A percentile compares a stretch with the other conserved stretches of the same genome.
Conservation (phyloP, 2,888 invertebrate genomes). For the Netelia inedita region DNA sequence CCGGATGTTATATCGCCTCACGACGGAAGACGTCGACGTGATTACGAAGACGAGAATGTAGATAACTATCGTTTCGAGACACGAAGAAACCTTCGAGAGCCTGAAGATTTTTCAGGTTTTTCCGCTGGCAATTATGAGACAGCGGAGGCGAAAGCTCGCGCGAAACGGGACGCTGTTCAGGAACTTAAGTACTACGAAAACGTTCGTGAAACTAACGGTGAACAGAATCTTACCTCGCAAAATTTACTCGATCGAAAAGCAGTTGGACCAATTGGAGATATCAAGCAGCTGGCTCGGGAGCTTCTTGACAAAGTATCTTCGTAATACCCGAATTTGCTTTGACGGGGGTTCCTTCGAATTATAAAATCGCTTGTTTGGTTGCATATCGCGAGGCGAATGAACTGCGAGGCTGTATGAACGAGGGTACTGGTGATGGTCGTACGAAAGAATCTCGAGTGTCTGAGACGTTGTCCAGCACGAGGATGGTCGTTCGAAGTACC, state of each 20-base stretch:
- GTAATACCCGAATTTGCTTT: slow-evolving; percentile 9
- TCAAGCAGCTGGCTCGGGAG: slow-evolving; percentile 74
- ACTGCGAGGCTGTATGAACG: slow-evolving; percentile 60
- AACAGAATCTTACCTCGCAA: slow-evolving; percentile 30
- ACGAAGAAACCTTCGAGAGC: slow-evolving; percentile 8
- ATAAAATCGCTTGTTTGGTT: slow-evolving; percentile 12
- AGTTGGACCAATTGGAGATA: slow-evolving; percentile 73
- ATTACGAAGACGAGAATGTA: slow-evolving; percentile 37
- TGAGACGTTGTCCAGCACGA: background rate
- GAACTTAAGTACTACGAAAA: slow-evolving; percentile 54
- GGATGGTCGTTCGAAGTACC: background rate
- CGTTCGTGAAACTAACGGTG: slow-evolving; percentile 38
- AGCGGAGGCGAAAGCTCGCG: slow-evolving; percentile 31
- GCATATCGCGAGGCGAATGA: slow-evolving; percentile 68
- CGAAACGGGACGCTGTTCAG: slow-evolving; percentile 37
- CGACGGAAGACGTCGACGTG: slow-evolving; percentile 48
- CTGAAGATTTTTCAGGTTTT: slow-evolving; percentile 8
- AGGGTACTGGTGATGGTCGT: background rate
- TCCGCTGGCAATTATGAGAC: background rate
- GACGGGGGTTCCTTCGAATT: background rate
- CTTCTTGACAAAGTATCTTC: slow-evolving; percentile 75
- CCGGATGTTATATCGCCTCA: slow-evolving; percentile 35
- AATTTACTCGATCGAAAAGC: slow-evolving; percentile 49
- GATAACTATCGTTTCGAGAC: slow-evolving; percentile 33
- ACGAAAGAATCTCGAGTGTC: background rate